These are phyloP conservation scores for Drosophila vallismaia DNA, from an alignment of 2,888 invertebrate species.

Conservation along the genomic window DNA sequence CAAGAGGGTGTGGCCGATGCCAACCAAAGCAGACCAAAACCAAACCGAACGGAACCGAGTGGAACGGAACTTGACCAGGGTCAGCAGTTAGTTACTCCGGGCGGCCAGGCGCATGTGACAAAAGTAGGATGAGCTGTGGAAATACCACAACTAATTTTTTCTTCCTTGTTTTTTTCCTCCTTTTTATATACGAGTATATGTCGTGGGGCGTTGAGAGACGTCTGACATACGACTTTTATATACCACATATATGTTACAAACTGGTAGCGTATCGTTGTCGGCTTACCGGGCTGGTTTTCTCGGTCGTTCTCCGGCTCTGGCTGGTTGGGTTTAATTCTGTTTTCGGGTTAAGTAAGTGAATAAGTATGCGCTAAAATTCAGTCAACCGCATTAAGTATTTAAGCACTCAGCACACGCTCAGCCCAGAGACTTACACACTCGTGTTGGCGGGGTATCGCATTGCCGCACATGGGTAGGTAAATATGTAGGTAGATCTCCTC, in stretches of 20 bases:
- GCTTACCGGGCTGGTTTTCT: slow-evolving; percentile 50
- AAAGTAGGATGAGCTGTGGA: slow-evolving; percentile 58
- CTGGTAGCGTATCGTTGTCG: slow-evolving; percentile 47
- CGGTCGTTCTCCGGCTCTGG: slow-evolving; percentile 11
- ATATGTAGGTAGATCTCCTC: slow-evolving; percentile 4
- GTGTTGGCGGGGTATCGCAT: slow-evolving; percentile 33
- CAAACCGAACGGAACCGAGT: slow-evolving; percentile 21
- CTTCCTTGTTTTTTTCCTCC: slow-evolving; percentile 2
- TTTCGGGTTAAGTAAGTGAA: slow-evolving; percentile 64
- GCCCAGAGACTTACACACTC: slow-evolving; percentile 47
- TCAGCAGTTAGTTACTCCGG: slow-evolving; percentile 14
- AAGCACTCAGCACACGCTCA: slow-evolving; percentile 71
- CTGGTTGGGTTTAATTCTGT: slow-evolving; percentile 47
- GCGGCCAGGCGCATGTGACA: slow-evolving; percentile 53
- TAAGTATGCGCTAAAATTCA: slow-evolving; percentile 73
- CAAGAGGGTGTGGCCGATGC: slow-evolving; percentile 35
- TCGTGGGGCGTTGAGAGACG: slow-evolving; percentile 18
- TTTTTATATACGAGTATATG: not conserved
- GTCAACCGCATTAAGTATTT: slow-evolving; percentile 79
- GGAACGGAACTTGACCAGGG: slow-evolving; percentile 36
- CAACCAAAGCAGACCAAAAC: slow-evolving; percentile 7
- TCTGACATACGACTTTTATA: slow-evolving; percentile 14
- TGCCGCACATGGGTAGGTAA: slow-evolving; percentile 8
- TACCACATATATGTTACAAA: not conserved
- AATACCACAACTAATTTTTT: slow-evolving; percentile 27